Evolutionary conservation across 2,888 invertebrate genomes (phyloP).

Genomic region (Tridacna gigas): DNA sequence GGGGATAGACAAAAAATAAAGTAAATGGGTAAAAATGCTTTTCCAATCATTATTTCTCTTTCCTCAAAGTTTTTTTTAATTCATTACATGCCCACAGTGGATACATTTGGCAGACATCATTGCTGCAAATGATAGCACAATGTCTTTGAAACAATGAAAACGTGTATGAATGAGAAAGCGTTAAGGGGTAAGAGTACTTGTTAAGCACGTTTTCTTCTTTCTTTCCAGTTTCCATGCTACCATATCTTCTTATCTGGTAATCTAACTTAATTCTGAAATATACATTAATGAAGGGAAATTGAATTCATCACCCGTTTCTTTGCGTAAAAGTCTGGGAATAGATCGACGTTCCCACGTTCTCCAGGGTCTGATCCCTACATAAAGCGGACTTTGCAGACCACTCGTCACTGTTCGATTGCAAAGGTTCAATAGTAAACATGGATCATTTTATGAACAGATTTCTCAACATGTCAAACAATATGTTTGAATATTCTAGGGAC

Average conservation of each 20-base stretch:
- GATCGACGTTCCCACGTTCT: constrained; percentile 6
- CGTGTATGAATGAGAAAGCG: neutral
- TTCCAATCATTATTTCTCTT: too few species aligned
- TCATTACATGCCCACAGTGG: too few species aligned
- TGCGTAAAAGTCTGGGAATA: constrained; percentile 10
- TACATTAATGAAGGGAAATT: constrained; percentile 2
- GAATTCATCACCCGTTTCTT: constrained; percentile 12
- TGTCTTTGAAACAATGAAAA: neutral
- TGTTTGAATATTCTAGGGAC: constrained; percentile 10
- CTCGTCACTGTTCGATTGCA: constrained; percentile 4
- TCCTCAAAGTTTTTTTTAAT: too few species aligned
- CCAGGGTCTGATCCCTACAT: neutral
- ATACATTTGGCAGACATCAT: neutral
- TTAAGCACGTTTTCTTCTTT: neutral
- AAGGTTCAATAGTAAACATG: constrained; percentile 4
- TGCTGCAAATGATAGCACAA: neutral
- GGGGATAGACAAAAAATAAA: too few species aligned
- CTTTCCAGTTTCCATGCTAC: too few species aligned
- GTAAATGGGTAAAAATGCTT: too few species aligned
- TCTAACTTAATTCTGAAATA: constrained; percentile 3
- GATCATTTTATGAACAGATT: constrained; percentile 2
- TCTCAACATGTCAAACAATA: constrained; percentile 6
- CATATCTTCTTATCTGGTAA: too few species aligned
- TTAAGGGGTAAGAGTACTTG: neutral
- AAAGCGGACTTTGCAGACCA: constrained; percentile 8